Percentiles rank a stretch among this genome's conserved stretches.
Conservation (phyloP, 2,888 invertebrate species). For the Celastrina argiolus region DNA sequence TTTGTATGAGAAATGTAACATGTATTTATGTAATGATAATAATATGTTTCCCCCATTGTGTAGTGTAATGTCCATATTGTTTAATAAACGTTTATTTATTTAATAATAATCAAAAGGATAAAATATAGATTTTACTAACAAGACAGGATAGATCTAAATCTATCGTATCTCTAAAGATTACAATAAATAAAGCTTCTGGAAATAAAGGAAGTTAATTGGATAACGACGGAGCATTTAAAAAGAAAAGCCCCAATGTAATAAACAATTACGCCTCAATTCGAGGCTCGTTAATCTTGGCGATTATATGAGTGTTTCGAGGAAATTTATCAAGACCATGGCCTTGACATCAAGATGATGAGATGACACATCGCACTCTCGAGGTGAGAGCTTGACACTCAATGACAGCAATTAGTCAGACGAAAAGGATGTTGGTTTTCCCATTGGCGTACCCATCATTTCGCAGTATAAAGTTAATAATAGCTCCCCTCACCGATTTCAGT, state of each 20-base stretch:
- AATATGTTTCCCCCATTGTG: no score
- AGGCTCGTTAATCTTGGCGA: conserved; percentile 5
- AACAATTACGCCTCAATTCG: conserved; percentile 7
- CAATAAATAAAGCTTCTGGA: not conserved
- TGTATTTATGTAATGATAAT: no score
- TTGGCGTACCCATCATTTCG: not conserved
- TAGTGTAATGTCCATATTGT: no score
- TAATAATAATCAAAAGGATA: no score
- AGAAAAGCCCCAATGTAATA: not conserved
- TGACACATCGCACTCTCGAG: conserved; percentile 16
- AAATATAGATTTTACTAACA: not conserved
- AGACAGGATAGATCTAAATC: not conserved
- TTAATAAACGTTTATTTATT: no score
- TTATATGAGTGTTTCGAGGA: conserved; percentile 10
- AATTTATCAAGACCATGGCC: conserved; percentile 8
- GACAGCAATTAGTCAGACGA: conserved; percentile 9
- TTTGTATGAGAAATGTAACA: no score
- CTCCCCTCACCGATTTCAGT: no score
- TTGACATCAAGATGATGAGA: conserved; percentile 11
- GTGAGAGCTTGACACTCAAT: conserved; percentile 7
- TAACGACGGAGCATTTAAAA: not conserved
- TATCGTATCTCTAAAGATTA: no score
- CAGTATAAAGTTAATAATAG: not conserved
- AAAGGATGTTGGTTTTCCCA: not conserved
- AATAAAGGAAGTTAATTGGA: conserved; percentile 2